Evolutionary conservation across 1,140 invertebrate genomes (phyloP).

Genomic region (Drosophila sucinea): DNA sequence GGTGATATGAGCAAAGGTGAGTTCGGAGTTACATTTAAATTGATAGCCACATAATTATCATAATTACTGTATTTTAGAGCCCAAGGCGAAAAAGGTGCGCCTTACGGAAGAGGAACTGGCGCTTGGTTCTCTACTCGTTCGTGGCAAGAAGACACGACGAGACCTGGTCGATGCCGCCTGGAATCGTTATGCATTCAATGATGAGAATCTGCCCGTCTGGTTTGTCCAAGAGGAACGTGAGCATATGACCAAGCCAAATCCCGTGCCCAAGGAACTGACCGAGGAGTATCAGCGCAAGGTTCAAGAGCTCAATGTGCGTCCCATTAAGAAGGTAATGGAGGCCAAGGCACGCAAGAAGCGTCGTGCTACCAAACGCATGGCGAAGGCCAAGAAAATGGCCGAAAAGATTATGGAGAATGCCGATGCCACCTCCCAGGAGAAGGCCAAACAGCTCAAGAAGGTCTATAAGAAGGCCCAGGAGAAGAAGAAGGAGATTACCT

Average conservation of each 20-base stretch:
- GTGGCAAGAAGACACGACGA: slow-evolving; percentile 92
- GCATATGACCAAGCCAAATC: slow-evolving; percentile 91
- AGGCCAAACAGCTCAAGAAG: slow-evolving; percentile 94
- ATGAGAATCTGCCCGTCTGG: slow-evolving; percentile 97
- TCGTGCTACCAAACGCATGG: slow-evolving; percentile 92
- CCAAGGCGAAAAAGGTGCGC: slow-evolving; percentile 87
- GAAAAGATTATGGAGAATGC: slow-evolving; percentile 95
- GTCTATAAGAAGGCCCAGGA: slow-evolving; percentile 96
- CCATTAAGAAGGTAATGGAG: slow-evolving; percentile 99
- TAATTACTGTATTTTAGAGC: slow-evolving; percentile 30
- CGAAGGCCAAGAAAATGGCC: slow-evolving; percentile 97
- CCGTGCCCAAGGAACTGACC: slow-evolving; percentile 90
- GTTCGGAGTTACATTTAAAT: background rate
- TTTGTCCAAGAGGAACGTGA: slow-evolving; percentile 97
- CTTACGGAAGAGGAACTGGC: slow-evolving; percentile 94
- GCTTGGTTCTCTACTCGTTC: slow-evolving; percentile 92
- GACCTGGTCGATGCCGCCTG: slow-evolving; percentile 94
- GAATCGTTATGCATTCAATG: slow-evolving; percentile 95
- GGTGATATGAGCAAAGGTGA: slow-evolving; percentile 62
- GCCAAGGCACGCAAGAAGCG: slow-evolving; percentile 99
- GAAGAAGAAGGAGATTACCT: slow-evolving; percentile 95
- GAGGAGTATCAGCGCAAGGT: slow-evolving; percentile 90
- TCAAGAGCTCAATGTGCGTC: slow-evolving; percentile 95
- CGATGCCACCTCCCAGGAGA: slow-evolving; percentile 95
- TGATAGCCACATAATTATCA: too few relatives aligned